Evolutionary conservation across 2,888 invertebrate genomes (phyloP).

Genomic region (Caenorhabditis panamensis): DNA sequence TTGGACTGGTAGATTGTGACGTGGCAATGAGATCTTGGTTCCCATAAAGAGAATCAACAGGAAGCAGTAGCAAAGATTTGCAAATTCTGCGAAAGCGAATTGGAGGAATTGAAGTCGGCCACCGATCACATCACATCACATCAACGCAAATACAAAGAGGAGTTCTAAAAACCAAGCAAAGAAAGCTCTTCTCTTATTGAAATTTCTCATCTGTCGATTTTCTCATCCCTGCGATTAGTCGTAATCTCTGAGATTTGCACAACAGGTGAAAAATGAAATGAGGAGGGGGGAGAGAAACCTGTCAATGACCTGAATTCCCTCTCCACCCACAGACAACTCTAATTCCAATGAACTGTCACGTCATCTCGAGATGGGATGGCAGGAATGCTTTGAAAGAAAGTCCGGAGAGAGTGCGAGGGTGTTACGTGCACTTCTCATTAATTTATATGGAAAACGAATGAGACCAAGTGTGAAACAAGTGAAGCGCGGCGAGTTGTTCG

Average conservation of each 20-base stretch:
- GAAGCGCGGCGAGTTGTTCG: not conserved
- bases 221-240: too few relatives aligned
- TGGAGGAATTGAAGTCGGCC: not conserved
- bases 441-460: not conserved
- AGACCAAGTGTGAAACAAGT: slow-evolving; percentile 19
- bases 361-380: not conserved
- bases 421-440: slow-evolving; percentile 18
- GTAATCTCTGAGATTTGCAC: slow-evolving; percentile 22
- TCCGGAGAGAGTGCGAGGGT: slow-evolving; percentile 7
- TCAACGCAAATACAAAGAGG: not conserved
- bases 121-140: not conserved
- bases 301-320: not conserved
- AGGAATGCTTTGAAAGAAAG: not conserved
- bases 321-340: not conserved
- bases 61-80: not conserved
- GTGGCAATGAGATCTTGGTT: not conserved
- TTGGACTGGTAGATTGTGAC: not conserved
- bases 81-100: not conserved
- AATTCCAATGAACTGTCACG: slow-evolving; percentile 8
- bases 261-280: slow-evolving; percentile 11
- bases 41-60: not conserved
- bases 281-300: not conserved
- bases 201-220: not conserved
- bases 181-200: not conserved
- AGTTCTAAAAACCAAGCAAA: not conserved